Percentiles rank a stretch among this genome's conserved stretches.
Evolutionary conservation across 2,113 vertebrate species (phyloP).

Genomic region (Galeopterus variegatus): DNA sequence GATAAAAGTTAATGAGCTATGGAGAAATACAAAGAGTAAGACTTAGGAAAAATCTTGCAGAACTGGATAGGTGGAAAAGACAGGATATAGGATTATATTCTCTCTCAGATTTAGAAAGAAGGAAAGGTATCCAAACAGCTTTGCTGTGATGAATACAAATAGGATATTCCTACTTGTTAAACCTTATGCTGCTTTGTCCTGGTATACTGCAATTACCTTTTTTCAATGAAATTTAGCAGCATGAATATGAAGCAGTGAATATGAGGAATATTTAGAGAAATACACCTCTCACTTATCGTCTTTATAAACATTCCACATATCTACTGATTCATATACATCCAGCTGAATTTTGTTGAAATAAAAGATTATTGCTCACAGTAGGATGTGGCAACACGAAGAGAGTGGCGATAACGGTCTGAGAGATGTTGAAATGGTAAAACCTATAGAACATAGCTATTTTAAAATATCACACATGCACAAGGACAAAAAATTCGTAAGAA

Average conservation of each 20-base stretch:
- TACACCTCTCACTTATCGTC: not conserved
- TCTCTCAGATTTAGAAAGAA: not conserved
- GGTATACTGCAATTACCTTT: not conserved
- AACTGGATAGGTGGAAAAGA: not conserved
- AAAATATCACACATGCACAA: not conserved
- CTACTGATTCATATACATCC: not conserved
- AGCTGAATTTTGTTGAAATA: not conserved
- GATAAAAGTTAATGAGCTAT: not conserved
- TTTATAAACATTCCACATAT: not conserved
- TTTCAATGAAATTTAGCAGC: not conserved
- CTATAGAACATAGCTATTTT: not conserved
- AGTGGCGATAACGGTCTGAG: not conserved
- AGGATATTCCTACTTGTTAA: not conserved
- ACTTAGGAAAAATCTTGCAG: not conserved
- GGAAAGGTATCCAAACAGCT: not conserved
- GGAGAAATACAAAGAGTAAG: not conserved
- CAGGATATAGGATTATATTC: not conserved
- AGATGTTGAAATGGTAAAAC: not conserved
- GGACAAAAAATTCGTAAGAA: not conserved
- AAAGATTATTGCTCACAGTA: not conserved
- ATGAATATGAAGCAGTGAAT: not conserved
- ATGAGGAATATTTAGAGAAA: not conserved
- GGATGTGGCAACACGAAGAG: not conserved
- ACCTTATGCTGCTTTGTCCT: not conserved
- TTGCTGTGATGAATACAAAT: not conserved